Evolutionary conservation across 2,797 vertebrate genomes (phyloP), one percentile per base, ranked within the genome.

Genomic region (Dendrocincla tyrannina): DNA sequence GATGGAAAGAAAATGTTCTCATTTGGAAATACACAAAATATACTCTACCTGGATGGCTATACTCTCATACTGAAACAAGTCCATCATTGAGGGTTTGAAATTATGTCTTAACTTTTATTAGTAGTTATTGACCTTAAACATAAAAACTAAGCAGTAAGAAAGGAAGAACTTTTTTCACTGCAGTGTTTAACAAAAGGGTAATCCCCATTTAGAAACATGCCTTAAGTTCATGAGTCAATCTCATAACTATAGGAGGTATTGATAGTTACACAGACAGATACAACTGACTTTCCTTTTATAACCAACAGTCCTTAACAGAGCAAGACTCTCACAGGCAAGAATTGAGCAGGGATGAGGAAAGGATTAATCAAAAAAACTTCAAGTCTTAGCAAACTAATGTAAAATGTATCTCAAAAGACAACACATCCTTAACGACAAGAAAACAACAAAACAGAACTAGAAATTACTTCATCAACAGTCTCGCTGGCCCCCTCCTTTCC

Each of bases 371-470:
- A 15, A 60, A 56, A 69, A 60, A 59, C 42, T 58, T 73, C 10
- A 17, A 50, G 35, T 47, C 62, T 80, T 74, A 84, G 52, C 41
- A 95, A 39, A 50, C 64, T 63, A 75, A 86, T 22, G 35, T 30
- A 77, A 47, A 73, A 84, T 3, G 1, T 53, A 39, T 59, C 49
- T 83, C 68, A 64, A 85, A 97, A 86, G 75, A 91, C 17, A 60
- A 85, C 44, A 93, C 72, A 81, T 76, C 59, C 81, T 80, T 80
- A 91, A 92, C 81, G 89, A 81, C 91, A 93, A 78, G 87, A 94
- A 96, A 97, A 92, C 82, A 93, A 89, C 53, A 92, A 83, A 82
- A 78, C 60, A 94, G 90, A 96, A 91, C 35, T 84, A 67, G n/a
- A 84, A 69, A 64, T 32, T 13, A 62, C 55, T 88, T 28, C 16